Evolutionary conservation across 1,140 invertebrate genomes (phyloP), one percentile per base, ranked within the genome.

Genomic region (Anagrus nilaparvatae): DNA sequence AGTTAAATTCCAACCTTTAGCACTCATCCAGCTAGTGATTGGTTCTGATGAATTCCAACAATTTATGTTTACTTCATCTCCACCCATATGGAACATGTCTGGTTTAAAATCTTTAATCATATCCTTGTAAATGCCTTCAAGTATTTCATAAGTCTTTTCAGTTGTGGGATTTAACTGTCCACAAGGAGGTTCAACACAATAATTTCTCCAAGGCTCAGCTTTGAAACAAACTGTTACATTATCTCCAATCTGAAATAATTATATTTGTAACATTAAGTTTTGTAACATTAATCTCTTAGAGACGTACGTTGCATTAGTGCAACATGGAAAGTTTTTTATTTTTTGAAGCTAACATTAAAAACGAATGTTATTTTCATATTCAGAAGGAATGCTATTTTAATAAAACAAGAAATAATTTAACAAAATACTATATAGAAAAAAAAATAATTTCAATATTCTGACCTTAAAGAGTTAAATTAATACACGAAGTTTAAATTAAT

Each of bases 81-180:
- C 87, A 17, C 87, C 87, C 84, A 90, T 88, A 53, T 92, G 87
- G 59, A 90, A 90, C 0, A 90, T 65, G 52, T 87, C 84, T 0
- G 82, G 76, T 17, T 75, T 44, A 52, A 87, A 85, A 14, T 72
- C 67, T 47, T 71, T 60, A 7, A 76, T 60, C 76, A 84, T 81
- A 34, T 84, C 81, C 0, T 52, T 53, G 50, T 81, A 84, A 35
- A 85, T 77, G 45, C 80, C 76, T 54, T 77, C 73, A 4, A 91
- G 60, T 14, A 82, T 68, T 28, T 84, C 70, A 50, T 89, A 92
- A 33, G 89, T 68, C 27, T 73, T 71, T 2, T 81, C 74, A 47
- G 76, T 81, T 0, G 77, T 79, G 0, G 85, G 84, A 65, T 91
- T 85, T 2, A 91, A 65, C 58, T 89, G 86, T 1, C 87, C 87